Evolutionary conservation across 2,113 vertebrate genomes (phyloP).

Genomic region (Lepisosteus oculatus): DNA sequence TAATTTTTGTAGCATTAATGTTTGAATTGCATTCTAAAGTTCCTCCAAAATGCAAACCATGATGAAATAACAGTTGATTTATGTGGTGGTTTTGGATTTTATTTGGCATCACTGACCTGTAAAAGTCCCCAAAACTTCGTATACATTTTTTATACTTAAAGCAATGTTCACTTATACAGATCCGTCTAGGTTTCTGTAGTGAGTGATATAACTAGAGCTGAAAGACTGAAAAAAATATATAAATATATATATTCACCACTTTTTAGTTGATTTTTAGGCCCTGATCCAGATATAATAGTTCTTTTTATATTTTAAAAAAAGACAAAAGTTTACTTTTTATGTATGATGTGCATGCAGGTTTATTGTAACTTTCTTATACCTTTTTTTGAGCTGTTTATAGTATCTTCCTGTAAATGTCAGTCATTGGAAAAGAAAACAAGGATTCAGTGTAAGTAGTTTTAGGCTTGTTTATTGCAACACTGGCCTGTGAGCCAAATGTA

Average conservation of each 20-base stretch:
- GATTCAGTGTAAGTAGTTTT: constrained; percentile 72
- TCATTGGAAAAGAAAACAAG: constrained; percentile 55
- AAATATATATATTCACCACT: constrained; percentile 43
- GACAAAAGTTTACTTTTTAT: constrained; percentile 76
- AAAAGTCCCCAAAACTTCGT: constrained; percentile 4
- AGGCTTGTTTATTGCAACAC: constrained; percentile 72
- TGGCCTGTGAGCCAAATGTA: constrained; percentile 49
- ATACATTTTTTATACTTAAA: constrained; percentile 6
- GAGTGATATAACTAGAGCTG: constrained; percentile 30
- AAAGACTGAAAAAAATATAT: constrained; percentile 36
- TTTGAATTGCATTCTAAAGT: not conserved
- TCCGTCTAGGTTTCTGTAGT: constrained; percentile 22
- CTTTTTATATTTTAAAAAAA: constrained; percentile 80
- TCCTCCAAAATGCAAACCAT: not conserved
- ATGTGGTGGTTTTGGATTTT: constrained; percentile 21
- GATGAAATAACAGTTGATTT: constrained; percentile 1
- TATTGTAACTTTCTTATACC: constrained; percentile 83
- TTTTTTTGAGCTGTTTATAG: constrained; percentile 85
- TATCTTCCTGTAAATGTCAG: constrained; percentile 81
- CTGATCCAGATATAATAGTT: constrained; percentile 30
- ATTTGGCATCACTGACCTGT: constrained; percentile 8
- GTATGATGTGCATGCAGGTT: constrained; percentile 93
- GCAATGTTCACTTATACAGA: constrained; percentile 22
- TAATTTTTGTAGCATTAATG: constrained; percentile 6
- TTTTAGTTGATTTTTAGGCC: constrained; percentile 63